Evolutionary conservation across 2,888 invertebrate species (phyloP), one percentile per base, ranked within the genome.

Genomic region (Parthenolecanium corni): DNA sequence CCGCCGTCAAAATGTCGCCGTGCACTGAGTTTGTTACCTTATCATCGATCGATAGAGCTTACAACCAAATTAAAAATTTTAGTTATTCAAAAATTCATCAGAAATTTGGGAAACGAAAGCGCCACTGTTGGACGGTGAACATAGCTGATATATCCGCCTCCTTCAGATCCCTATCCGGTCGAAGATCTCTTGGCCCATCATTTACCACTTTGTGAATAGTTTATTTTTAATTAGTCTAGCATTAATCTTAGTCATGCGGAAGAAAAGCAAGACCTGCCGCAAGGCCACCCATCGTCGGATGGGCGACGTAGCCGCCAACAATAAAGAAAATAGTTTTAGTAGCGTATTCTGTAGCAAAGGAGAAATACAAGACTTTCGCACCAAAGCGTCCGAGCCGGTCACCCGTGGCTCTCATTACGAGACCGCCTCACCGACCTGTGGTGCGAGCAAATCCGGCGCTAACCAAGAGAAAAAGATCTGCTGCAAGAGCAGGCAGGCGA

Each of bases 1-100:
- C 38, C n/a, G 42, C 54, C 42, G 24, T 16, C 16, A 54, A 54
- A 54, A 54, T 54, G 54, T 38, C 40, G 54, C 38, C 54, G 54
- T 54, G 2, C 42, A 38, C 38, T n/a, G 23, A 31, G 9, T 31
- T 31, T 31, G 31, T 31, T 31, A 31, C 31, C 31, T 31, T 9
- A 4, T 6, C 23, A 24, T 42, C 54, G 20, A 23, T 23, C 23
- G 16, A 20, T 42, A 54, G 24, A 42, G 42, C 38, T 54, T 42
- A 12, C 54, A 21, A 23, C 16, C 24, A 16, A 54, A 24, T 40
- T 23, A 42, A 21, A 40, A 54, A 42, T 42, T 24, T 40, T 23
- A 40, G 24, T 54, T 54, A 24, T 54, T 40, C 23, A 38, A 54
- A 54, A n/a, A 9, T 40, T 54, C 14, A 2, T 24, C 1, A 20